These are phyloP conservation scores for Eulacestoma nigropectus DNA, from an alignment of 2,113 vertebrate species.

Conservation along the genomic window DNA sequence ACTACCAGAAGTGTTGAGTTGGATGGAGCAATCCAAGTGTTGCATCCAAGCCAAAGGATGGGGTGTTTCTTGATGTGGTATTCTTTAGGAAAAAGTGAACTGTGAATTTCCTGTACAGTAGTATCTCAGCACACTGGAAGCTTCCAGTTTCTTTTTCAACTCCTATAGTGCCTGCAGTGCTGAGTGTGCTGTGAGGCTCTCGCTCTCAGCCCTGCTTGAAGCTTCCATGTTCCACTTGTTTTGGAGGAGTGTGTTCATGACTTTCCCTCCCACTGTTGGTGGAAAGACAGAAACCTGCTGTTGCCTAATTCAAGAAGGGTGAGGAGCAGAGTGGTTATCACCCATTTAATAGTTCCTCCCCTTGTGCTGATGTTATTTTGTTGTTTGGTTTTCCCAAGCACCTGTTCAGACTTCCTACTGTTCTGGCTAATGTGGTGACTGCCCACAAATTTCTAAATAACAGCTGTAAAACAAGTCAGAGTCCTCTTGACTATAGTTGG, in stretches of 20 bases:
- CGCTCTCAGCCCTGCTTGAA: neutral
- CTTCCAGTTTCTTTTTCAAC: neutral
- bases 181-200: neutral
- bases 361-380: neutral
- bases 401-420: neutral
- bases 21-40: neutral
- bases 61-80: neutral
- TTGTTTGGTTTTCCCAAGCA: neutral
- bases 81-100: neutral
- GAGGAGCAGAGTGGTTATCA: neutral
- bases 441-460: neutral
- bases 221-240: neutral
- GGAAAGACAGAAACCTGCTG: neutral
- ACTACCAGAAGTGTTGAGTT: neutral
- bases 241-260: neutral
- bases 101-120: neutral
- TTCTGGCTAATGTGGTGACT: neutral
- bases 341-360: neutral
- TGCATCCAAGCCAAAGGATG: neutral
- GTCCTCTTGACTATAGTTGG: neutral
- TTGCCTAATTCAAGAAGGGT: neutral
- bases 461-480: neutral
- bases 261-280: neutral
- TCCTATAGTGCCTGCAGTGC: neutral
- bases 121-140: neutral